phyloP scores from a whole-genome alignment of 2,888 invertebrate genomes.

The Laspeyria flexula region DNA sequence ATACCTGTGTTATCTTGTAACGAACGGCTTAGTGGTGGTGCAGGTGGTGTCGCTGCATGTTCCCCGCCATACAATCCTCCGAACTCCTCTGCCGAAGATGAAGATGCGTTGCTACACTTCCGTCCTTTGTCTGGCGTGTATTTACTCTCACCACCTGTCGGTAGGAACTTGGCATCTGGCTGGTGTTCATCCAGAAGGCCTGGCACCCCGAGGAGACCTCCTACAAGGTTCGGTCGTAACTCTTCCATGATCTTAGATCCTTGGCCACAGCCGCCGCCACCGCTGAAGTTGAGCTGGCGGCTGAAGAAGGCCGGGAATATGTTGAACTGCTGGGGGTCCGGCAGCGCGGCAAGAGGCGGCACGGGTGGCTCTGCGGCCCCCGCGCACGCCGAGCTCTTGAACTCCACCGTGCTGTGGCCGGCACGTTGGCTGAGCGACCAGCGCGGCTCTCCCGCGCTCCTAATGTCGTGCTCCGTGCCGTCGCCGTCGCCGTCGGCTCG shows the following conservation, averaged over 20 bases:
- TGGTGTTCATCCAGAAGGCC: constrained; percentile 93
- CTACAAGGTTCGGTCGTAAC: constrained; percentile 92
- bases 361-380: constrained; percentile 83
- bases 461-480: constrained; percentile 73
- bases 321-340: constrained; percentile 93
- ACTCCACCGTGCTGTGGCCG: constrained; percentile 93
- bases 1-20: constrained; percentile 87
- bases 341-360: constrained; percentile 86
- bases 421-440: constrained; percentile 79
- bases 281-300: constrained; percentile 93
- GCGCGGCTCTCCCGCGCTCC: constrained; percentile 78
- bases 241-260: constrained; percentile 94
- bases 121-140: constrained; percentile 85
- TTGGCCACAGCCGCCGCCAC: constrained; percentile 89
- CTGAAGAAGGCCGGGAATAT: constrained; percentile 97
- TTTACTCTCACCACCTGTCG: constrained; percentile 83
- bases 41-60: constrained; percentile 90
- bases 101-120: constrained; percentile 92
- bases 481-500: constrained; percentile 85
- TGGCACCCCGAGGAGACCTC: constrained; percentile 91
- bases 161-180: constrained; percentile 84
- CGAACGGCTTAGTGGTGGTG: constrained; percentile 80
- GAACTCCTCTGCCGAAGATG: constrained; percentile 95
- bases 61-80: constrained; percentile 92
- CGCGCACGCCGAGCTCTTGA: constrained; percentile 91